Evolutionary conservation across 2,797 vertebrate species (phyloP).

Genomic region (Mus spretus): DNA sequence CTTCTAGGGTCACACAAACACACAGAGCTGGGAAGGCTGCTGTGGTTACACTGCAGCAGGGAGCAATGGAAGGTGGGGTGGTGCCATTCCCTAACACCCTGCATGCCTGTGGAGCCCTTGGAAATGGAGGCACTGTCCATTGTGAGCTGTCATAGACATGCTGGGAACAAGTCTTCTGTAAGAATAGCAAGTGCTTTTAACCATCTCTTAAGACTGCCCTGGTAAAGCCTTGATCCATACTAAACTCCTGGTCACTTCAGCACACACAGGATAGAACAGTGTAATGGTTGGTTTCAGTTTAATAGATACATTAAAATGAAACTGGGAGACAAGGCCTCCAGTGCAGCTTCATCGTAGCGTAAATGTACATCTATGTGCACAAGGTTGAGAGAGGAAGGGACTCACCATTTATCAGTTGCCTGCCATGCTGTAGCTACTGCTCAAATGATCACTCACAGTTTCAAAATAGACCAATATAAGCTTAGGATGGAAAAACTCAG

Average conservation of each 20-base stretch:
- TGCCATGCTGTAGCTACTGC: background rate
- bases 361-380: background rate
- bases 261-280: background rate
- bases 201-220: background rate
- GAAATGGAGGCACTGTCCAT: background rate
- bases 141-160: background rate
- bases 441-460: slow-evolving; percentile 35
- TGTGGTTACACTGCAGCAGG: background rate
- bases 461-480: slow-evolving; percentile 68
- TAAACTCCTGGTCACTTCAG: slow-evolving; percentile 47
- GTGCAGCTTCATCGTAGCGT: background rate
- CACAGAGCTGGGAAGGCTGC: background rate
- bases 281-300: background rate
- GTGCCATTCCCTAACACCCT: background rate
- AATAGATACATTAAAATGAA: slow-evolving; percentile 40
- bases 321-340: slow-evolving; percentile 38
- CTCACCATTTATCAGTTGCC: background rate
- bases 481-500: slow-evolving; percentile 67
- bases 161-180: background rate
- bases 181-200: background rate
- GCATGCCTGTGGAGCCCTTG: background rate
- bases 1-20: background rate
- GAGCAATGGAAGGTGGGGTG: background rate
- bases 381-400: background rate
- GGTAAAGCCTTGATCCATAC: background rate